Base-by-base conservation (phyloP, 2,888 invertebrate genomes). In the Temnothorax unifasciatus region DNA sequence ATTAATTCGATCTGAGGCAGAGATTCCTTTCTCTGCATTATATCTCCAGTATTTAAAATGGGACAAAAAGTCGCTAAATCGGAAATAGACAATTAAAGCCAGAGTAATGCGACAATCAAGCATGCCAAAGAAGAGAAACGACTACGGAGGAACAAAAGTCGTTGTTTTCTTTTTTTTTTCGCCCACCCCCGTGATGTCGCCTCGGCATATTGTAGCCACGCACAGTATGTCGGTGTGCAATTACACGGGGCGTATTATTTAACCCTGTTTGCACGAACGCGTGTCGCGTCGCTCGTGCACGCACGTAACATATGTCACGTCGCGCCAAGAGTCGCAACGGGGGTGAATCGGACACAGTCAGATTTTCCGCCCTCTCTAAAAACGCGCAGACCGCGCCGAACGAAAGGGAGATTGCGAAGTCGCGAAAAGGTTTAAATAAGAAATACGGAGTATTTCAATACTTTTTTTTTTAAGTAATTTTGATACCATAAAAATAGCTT, bases 171-270 rank as follows among this genome's bases (percentile, higher is more conserved):
- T 57, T 57, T 54, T 77, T 77, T 69, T 34, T 15, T 61, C 29
- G 41, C 63, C 47, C 11, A 50, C 68, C 59, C 64, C 13, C 59
- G 25, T 63, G 74, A 57, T 38, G 68, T 83, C n/a, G 68, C 29
- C 50, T 83, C 63, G 54, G 69, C 77, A 54, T 85, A 77, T 66
- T 84, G 69, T 76, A 77, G 21, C 52, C n/a, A 61, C 47, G 63
- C n/a, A 74, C 61, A 63, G 85, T 74, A 82, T 21, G 50, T 84
- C 83, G 81, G 84, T 87, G 89, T 91, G 89, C 89, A 92, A 92
- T 93, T 92, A 93, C 88, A 86, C 64, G 66, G 88, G 91, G 89
- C 91, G 91, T 90, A 92, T 93, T 93, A 91, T 92, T 94, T 93
- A 92, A 92, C 93, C 92, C 90, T 88, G 89, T 90, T 92, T 90